Conservation (phyloP, 2,113 vertebrate species). For the Equus quagga region DNA sequence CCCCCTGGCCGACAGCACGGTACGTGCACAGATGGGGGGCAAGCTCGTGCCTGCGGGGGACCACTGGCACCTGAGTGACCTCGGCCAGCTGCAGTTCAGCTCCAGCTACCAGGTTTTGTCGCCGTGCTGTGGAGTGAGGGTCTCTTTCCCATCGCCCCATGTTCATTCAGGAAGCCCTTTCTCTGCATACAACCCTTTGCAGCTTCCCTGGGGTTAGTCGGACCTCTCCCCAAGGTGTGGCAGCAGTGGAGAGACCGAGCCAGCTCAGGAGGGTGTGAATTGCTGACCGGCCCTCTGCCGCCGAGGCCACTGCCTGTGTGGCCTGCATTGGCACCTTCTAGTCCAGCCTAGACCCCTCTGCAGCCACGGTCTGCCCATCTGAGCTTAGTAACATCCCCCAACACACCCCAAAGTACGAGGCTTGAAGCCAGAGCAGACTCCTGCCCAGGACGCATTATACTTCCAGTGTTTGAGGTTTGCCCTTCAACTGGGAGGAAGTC, state of each 20-base stretch:
- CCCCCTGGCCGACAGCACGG: slow-evolving; percentile 95
- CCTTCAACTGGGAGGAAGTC: neutral
- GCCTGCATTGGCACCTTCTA: neutral
- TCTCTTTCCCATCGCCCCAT: slow-evolving; percentile 47
- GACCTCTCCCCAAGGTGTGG: neutral
- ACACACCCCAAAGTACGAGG: neutral
- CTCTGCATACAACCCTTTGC: slow-evolving; percentile 82
- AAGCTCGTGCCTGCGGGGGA: slow-evolving; percentile 93
- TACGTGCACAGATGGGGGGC: slow-evolving; percentile 97
- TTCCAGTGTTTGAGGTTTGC: neutral
- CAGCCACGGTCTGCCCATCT: neutral
- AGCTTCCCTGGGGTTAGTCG: slow-evolving; percentile 58
- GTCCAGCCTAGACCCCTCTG: neutral
- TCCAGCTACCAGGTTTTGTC: slow-evolving; percentile 97
- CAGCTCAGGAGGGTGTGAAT: neutral
- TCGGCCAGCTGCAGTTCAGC: slow-evolving; percentile 94
- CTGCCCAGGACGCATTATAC: neutral
- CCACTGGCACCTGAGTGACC: slow-evolving; percentile 97
- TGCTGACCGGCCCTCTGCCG: rapidly evolving
- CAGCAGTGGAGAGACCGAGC: neutral
- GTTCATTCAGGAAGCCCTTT: slow-evolving; percentile 66
- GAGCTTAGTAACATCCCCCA: neutral
- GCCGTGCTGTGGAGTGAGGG: slow-evolving; percentile 82
- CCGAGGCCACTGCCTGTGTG: neutral
- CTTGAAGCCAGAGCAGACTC: neutral